Evolutionary conservation across 2,797 vertebrate genomes (phyloP), one percentile per base, ranked within the genome.

Genomic region (Gymnodraco acuticeps): DNA sequence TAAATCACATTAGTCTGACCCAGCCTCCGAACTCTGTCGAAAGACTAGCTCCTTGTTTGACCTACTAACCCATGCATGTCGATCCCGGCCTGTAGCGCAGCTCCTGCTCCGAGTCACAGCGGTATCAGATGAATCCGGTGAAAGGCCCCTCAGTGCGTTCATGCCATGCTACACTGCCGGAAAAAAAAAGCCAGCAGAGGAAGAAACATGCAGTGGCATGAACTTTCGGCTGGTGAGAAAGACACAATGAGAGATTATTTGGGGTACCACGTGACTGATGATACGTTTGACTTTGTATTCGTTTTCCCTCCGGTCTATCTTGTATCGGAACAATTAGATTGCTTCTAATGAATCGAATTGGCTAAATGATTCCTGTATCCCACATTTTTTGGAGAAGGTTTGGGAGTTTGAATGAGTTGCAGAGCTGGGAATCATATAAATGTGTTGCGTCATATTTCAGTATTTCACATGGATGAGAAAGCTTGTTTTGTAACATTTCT

Each of bases 31-130:
- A 89, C 78, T 86, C 77, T 48, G 73, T 78, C 75, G 86, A 91
- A 92, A 92, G 86, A 93, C 85, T 87, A 86, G 89, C 88, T 91
- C 88, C 87, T 91, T 92, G 91, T 93, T 85, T 92, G 92, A 93
- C 91, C 90, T 80, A 89, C 87, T 90, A 91, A 91, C 87, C 91
- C 89, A 88, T 88, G 87, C 87, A 87, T 88, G 90, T 92, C 87
- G 66, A 88, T 87, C 83, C 86, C 41, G 80, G 87, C 85, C 83
- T 82, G 85, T 83, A 83, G 80, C 20, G 75, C 83, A 83, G 88
- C 88, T 93, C 77, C 76, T 45, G 78, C 88, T 86, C 79, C 55
- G 27, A 91, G 87, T 91, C 91, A 73, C 90, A 91, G 91, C 85
- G 10, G 84, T 92, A 93, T 93, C 93, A 82, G 88, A 88, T 94